Conservation (phyloP, 2,888 invertebrate species). For the Ametastegia equiseti region DNA sequence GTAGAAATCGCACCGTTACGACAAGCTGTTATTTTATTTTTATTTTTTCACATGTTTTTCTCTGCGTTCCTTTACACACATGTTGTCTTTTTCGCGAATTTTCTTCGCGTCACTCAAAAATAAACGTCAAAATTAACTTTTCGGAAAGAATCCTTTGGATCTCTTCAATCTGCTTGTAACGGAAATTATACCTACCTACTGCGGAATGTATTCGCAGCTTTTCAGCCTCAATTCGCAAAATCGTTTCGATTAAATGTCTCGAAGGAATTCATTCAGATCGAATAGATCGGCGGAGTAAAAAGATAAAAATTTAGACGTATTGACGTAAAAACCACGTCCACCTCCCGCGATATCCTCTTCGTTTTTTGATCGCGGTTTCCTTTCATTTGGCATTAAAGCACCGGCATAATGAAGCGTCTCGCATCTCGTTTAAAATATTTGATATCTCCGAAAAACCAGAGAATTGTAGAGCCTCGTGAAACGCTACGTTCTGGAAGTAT, state of each 20-base stretch:
- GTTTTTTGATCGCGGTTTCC: not conserved
- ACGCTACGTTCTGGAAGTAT: not conserved
- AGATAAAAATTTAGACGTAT: not conserved
- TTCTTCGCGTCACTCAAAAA: not conserved
- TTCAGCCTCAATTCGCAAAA: not conserved
- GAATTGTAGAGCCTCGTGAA: not conserved
- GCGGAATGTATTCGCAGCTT: not conserved
- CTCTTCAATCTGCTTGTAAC: not conserved
- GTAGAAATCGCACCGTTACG: constrained; percentile 1
- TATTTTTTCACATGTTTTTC: not conserved
- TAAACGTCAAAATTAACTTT: not conserved
- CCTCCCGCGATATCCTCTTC: not conserved
- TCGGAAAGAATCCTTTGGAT: not conserved
- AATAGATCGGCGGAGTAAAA: not conserved
- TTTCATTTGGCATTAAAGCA: not conserved
- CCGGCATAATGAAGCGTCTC: constrained; percentile 1
- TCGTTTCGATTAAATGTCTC: not conserved
- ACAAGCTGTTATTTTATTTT: not conserved
- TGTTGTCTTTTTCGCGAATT: not conserved
- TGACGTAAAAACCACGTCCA: not conserved
- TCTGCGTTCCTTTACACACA: too few relatives aligned
- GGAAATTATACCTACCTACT: too few relatives aligned
- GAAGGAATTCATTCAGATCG: not conserved
- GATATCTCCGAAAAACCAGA: not conserved
- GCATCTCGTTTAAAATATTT: not conserved